Evolutionary conservation across 2,113 vertebrate genomes (phyloP).

Genomic region (Girardinichthys multiradiatus): DNA sequence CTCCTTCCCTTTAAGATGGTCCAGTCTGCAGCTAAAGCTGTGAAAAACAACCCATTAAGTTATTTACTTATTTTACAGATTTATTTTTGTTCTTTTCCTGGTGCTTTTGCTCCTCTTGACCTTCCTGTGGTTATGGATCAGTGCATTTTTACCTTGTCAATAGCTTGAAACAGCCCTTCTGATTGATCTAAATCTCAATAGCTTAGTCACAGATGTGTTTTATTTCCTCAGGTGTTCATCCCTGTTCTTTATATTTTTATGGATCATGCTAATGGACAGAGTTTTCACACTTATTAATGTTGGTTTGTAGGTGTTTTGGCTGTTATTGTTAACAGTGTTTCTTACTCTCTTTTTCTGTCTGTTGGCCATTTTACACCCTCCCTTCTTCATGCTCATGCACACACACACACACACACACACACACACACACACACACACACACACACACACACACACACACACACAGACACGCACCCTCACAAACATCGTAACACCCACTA

Average conservation of each 20-base stretch:
- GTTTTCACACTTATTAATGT: neutral
- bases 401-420: too few species aligned
- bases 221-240: neutral
- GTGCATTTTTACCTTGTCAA: conserved; percentile 5
- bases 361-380: neutral
- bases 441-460: neutral
- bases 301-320: neutral
- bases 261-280: neutral
- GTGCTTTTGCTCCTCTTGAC: neutral
- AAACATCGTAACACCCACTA: conserved; percentile 3
- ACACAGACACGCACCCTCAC: too few species aligned
- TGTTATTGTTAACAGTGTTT: neutral
- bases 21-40: neutral
- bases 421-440: neutral
- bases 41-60: neutral
- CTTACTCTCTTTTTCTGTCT: neutral
- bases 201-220: neutral
- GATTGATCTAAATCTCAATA: conserved; percentile 24
- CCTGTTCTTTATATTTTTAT: neutral
- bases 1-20: neutral
- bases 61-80: neutral
- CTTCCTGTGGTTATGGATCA: conserved; percentile 25
- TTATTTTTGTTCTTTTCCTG: neutral
- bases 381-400: neutral
- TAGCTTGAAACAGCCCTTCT: conserved; percentile 3